Evolutionary conservation across 1,140 invertebrate species (phyloP), one percentile per base, ranked within the genome.

Genomic region (Cotesia vestalis): DNA sequence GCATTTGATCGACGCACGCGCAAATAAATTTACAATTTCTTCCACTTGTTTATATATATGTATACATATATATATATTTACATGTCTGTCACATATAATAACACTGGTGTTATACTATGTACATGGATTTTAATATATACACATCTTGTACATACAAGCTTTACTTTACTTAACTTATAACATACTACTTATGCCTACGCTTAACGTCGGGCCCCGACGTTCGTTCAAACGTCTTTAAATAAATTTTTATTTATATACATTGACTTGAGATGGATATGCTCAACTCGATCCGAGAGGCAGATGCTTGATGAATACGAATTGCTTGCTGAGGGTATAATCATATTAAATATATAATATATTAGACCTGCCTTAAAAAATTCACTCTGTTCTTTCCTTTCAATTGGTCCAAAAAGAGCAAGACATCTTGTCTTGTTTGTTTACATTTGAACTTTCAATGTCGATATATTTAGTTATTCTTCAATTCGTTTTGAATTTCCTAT

Each of bases 221-320:
- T 73, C 53, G 71, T 73, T 73, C 69, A 75, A 83, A 83, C 76
- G 79, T 84, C 83, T 86, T 85, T 86, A 85, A 85, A 84, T 86
- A 85, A 86, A 84, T 81, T 85, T 86, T 86, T 85, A 85, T 86
- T 86, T 84, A 84, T 55, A 55, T 85, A 84, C 76, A 80, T 81
- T 52, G 57, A 66, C 67, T 55, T 35, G 60, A 73, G 71, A 76
- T 73, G 74, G 74, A 76, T 73, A 71, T 73, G 66, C 51, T 73
- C 70, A 55, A 67, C 68, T 69, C 63, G 74, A 63, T 60, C n/a
- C 71, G 3, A 35, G 55, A 46, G 66, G 72, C 75, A 73, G 75
- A 76, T 76, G 75, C 71, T 73, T 73, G 75, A 76, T 76, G 75
- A 71, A 76, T 76, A 73, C 64, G 64, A 67, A 76, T 76, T 73